Evolutionary conservation across 92 coral and sea anemone species (phyloP), one percentile per base, ranked within the genome.

Genomic region (Parazoanthus swiftii): DNA sequence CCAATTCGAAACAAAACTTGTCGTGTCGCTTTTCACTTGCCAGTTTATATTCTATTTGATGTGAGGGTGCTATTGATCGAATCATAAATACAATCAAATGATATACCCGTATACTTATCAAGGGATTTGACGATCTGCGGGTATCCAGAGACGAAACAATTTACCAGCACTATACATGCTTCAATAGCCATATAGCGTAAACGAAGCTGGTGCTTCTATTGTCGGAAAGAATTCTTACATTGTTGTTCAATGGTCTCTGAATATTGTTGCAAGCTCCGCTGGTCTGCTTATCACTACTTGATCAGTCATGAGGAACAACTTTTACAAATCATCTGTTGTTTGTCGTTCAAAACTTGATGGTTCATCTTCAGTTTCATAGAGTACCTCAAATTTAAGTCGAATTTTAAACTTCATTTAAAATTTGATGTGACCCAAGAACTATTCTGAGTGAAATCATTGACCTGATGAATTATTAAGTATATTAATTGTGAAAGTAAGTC

Each of bases 361-460:
- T 46, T 13, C 39, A 72, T 8, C 54, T 70, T 68, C 65, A 39
- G 5, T 39, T 56, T 15, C 46, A 14, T n/a, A 48, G 21, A 71
- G n/a, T 42, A 2, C 11, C 25, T 6, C 46, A 71, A 26, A 65
- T 25, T 11, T 67, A 71, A 39, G 15, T 6, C 67, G 26, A 11
- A 25, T 70, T 71, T 18, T 29, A 13, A n/a, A 76, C 37, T 84
- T 18, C 38, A 46, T 42, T n/a, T 71, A 10, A 42, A 6, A n/a
- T 79, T 71, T 70, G 79, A 84, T 84, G 87, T 84, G 79, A 72
- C 36, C 42, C 39, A 71, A 71, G 36, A 84, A 71, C 78, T 71
- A 84, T 84, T 84, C 29, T 25, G 66, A 84, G 87, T 84, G 66
- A 83, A 83, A 83, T 83, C 86, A 83, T 68, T 29, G 20, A 29